phyloP scores from a whole-genome alignment of 2,888 invertebrate species.

The Napeogenes sylphis region DNA sequence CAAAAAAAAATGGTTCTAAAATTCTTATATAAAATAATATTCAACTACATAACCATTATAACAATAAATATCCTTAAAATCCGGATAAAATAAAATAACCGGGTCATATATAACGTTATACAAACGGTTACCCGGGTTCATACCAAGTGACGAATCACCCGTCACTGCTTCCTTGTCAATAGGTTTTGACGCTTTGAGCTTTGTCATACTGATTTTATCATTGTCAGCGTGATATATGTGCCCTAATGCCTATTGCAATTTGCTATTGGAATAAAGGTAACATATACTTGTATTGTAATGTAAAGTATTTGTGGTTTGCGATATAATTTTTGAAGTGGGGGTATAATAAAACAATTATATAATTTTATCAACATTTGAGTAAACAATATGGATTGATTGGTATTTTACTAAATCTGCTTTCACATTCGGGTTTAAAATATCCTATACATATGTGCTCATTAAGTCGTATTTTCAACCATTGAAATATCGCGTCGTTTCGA shows the following conservation, averaged over 20 bases:
- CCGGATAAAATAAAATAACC: not conserved
- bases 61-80: not conserved
- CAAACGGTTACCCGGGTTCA: not conserved
- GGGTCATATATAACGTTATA: slow-evolving; percentile 1
- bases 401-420: no score
- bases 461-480: no score
- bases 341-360: not conserved
- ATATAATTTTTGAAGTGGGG: not conserved
- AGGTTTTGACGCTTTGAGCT: slow-evolving; percentile 6
- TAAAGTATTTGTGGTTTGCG: slow-evolving; percentile 3
- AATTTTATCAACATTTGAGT: no score
- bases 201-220: slow-evolving; percentile 7
- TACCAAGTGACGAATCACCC: slow-evolving; percentile 5
- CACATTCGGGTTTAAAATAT: no score
- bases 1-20: no score
- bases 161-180: slow-evolving; percentile 7
- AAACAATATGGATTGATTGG: no score
- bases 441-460: no score
- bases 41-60: no score
- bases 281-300: not conserved
- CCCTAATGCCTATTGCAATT: slow-evolving; percentile 4
- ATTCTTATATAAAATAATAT: no score
- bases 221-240: slow-evolving; percentile 6
- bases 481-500: slow-evolving; percentile 3
- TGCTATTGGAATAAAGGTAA: not conserved